Conservation (phyloP, 2,113 vertebrate genomes). For the Semnornis frantzii region DNA sequence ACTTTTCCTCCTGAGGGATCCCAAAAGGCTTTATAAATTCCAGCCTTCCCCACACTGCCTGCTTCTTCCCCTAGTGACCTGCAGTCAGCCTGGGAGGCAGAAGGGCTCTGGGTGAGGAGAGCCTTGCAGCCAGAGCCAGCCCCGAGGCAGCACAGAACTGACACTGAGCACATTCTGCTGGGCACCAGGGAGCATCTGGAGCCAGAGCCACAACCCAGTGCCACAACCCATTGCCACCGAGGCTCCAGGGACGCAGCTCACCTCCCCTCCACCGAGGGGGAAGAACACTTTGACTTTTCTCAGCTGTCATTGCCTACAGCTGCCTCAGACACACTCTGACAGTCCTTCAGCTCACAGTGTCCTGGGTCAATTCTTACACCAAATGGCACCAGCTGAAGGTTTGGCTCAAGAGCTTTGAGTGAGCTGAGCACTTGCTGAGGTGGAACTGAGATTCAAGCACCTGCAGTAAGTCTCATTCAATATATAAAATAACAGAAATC, state of each 20-base stretch:
- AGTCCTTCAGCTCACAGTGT: not conserved
- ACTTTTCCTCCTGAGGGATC: slow-evolving; percentile 39
- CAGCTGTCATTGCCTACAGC: not conserved
- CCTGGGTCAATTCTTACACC: fast-evolving
- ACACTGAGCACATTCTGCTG: slow-evolving; percentile 30
- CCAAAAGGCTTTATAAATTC: slow-evolving; percentile 61
- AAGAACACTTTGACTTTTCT: not conserved
- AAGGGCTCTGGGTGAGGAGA: slow-evolving; percentile 46
- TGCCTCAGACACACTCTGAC: not conserved
- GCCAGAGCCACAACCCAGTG: not conserved
- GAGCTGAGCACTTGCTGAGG: not conserved
- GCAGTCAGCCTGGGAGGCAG: slow-evolving; percentile 45
- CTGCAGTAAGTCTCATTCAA: not conserved
- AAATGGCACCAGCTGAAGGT: not conserved
- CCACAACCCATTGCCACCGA: fast-evolving
- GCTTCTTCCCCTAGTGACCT: slow-evolving; percentile 10
- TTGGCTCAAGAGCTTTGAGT: not conserved
- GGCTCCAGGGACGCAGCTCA: not conserved
- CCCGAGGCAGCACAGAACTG: slow-evolving; percentile 13
- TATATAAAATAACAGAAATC: not conserved
- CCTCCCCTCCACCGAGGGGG: not conserved
- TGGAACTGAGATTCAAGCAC: not conserved
- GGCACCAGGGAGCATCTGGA: not conserved
- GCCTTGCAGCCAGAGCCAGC: slow-evolving; percentile 7
- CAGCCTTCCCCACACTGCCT: not conserved